Evolutionary conservation across 92 coral and sea anemone species (phyloP), one percentile per base, ranked within the genome.

Genomic region (Zoanthus gigantus): DNA sequence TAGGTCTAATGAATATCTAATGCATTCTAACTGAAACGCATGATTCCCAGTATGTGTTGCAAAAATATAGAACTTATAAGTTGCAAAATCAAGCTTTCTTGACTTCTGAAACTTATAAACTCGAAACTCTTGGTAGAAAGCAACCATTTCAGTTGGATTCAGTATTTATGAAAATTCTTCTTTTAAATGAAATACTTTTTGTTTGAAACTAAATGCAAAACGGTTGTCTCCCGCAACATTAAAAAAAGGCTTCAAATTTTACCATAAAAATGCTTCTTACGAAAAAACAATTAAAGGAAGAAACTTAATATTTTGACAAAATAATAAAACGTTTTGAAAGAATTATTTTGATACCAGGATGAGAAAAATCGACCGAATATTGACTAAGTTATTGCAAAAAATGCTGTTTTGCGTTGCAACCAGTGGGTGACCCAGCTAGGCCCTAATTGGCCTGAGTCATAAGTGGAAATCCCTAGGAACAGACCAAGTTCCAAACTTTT

Each of bases 91-190:
- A 69, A 69, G 47, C 74, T 31, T 69, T 44, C 74, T 23, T 69
- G 15, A 69, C 47, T 69, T 69, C 74, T 69, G 46, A 69, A 69
- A 69, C 74, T 69, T 69, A 65, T 65, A 69, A 69, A 23, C 74
- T 69, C 74, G 8, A 69, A 69, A 69, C 13, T 69, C 74, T 69
- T 69, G 32, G 15, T n/a, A 69, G 17, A 69, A 69, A 69, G 28
- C 74, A 69, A 69, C 74, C 74, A 69, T 69, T 69, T 69, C 44
- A 69, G 74, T 31, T 69, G 45, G 74, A 69, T 69, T 69, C 74
- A 69, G 74, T 69, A 69, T 69, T 69, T 69, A 0, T 69, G 74
- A 69, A 6, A 44, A 28, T 69, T 69, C 74, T 69, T 69, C 74
- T 69, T 69, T 69, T 44, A 69, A 69, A 69, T 69, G 37, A 68